A percentile compares a stretch with the other conserved stretches of the same genome.
phyloP scores from a whole-genome alignment of 2,113 vertebrate species.

The Proteles cristata region DNA sequence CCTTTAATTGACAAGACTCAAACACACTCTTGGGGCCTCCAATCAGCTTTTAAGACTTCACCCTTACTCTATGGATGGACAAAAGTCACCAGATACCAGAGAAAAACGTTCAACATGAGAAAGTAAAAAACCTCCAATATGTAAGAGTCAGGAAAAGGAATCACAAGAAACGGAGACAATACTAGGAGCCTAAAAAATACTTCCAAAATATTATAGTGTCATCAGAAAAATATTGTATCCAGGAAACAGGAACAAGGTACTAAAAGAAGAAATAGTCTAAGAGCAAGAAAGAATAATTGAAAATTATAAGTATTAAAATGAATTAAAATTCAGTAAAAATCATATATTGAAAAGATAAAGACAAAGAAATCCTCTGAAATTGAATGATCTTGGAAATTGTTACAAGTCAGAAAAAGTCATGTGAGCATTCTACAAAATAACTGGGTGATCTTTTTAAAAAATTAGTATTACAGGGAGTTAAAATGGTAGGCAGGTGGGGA shows the following conservation, averaged over 20 bases:
- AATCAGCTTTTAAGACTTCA: background rate
- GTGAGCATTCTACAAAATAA: background rate
- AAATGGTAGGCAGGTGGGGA: background rate
- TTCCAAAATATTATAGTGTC: background rate
- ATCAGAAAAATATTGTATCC: constrained; percentile 16
- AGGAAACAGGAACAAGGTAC: background rate
- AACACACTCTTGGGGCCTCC: background rate
- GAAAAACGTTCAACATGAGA: background rate
- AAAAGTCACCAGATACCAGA: background rate
- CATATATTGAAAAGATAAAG: background rate
- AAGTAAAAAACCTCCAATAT: background rate
- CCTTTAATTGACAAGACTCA: background rate
- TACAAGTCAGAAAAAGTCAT: background rate
- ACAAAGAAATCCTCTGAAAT: background rate
- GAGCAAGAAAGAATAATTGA: background rate
- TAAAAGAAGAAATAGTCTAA: constrained; percentile 11
- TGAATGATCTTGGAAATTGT: background rate
- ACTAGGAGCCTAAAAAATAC: background rate
- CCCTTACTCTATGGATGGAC: background rate
- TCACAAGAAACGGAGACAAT: background rate
- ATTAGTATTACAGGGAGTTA: background rate
- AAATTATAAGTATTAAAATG: background rate
- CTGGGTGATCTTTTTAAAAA: background rate
- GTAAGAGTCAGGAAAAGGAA: background rate
- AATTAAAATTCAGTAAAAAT: constrained; percentile 16